These are phyloP conservation scores for Watsonalla binaria DNA, from an alignment of 2,888 invertebrate species.

Conservation along the genomic window DNA sequence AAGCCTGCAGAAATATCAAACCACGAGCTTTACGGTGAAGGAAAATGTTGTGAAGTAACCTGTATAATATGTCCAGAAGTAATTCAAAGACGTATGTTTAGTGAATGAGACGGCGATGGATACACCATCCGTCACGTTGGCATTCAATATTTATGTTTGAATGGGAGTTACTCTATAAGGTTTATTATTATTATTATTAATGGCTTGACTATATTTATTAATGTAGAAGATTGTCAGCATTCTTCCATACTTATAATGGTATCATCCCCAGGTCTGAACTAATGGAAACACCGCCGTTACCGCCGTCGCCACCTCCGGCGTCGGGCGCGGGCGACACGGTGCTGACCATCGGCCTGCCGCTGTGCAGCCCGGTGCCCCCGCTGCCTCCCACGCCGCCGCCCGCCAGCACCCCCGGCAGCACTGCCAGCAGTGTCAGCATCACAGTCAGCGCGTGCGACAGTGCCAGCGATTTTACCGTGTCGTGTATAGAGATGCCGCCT, in stretches of 20 bases:
- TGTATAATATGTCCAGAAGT: too few species aligned
- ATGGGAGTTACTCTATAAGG: too few species aligned
- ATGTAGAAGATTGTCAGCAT: too few species aligned
- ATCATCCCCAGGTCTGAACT: conserved; percentile 45
- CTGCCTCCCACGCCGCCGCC: conserved; percentile 10
- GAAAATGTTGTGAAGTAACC: too few species aligned
- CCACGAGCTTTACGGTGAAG: too few species aligned
- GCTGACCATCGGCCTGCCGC: conserved; percentile 23
- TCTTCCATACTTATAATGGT: conserved; percentile 4
- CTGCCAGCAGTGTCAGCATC: background rate
- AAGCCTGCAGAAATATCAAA: too few species aligned
- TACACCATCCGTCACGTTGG: too few species aligned
- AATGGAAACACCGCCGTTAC: conserved; percentile 57
- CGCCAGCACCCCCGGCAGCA: background rate
- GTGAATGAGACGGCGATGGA: too few species aligned
- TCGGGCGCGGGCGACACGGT: conserved; percentile 54
- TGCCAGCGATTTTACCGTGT: background rate
- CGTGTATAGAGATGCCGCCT: conserved; percentile 6
- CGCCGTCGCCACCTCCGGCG: conserved; percentile 63
- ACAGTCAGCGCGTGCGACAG: background rate
- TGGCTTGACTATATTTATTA: too few species aligned
- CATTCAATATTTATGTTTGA: too few species aligned
- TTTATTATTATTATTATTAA: too few species aligned
- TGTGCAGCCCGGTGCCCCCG: conserved; percentile 29
- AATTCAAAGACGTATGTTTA: too few species aligned